Conservation (phyloP, 2,113 vertebrate genomes). For the Phyllostomus discolor region DNA sequence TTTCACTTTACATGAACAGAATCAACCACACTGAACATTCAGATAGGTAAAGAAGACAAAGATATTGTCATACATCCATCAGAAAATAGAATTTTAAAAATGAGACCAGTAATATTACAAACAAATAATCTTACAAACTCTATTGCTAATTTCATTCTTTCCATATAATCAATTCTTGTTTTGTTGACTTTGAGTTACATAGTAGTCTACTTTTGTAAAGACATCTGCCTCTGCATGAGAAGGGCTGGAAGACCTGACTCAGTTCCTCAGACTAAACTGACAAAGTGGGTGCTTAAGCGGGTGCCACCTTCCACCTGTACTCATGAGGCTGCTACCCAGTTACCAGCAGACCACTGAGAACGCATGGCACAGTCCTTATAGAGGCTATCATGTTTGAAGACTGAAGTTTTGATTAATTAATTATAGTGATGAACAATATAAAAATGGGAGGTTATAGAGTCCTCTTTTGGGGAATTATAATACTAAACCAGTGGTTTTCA, state of each 20-base stretch:
- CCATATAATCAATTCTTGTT: neutral
- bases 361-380: neutral
- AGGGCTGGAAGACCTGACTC: neutral
- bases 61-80: neutral
- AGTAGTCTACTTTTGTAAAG: neutral
- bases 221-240: neutral
- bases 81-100: neutral
- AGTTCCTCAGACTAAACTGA: neutral
- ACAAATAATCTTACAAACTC: neutral
- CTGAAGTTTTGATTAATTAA: neutral
- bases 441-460: neutral
- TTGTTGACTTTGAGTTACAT: neutral
- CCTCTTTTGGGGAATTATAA: neutral
- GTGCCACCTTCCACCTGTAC: neutral
- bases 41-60: neutral
- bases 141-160: neutral
- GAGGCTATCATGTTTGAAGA: neutral
- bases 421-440: neutral
- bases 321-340: neutral
- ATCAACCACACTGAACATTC: neutral
- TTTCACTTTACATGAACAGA: neutral
- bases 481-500: neutral
- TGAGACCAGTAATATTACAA: neutral
- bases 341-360: neutral
- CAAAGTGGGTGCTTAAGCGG: neutral